Evolutionary conservation across 1,140 invertebrate genomes (phyloP).

Genomic region (Meloidogyne exigua): DNA sequence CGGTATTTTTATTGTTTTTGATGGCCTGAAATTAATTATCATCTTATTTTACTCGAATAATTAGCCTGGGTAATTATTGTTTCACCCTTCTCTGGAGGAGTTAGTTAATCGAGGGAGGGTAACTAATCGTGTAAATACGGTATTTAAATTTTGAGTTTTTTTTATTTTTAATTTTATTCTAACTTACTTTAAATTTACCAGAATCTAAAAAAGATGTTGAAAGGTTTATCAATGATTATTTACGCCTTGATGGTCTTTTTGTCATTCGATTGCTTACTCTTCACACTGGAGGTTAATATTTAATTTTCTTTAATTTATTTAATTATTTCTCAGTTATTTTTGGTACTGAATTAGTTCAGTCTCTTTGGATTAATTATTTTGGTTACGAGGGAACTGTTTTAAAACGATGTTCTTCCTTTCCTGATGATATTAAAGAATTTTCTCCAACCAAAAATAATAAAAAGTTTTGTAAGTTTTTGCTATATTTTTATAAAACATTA

Average conservation of each 20-base stretch:
- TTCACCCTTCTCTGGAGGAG: too few relatives aligned
- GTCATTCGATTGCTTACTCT: constrained; percentile 66
- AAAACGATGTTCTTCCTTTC: constrained; percentile 54
- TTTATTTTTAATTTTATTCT: too few relatives aligned
- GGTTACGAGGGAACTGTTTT: constrained; percentile 41
- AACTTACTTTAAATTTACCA: constrained; percentile 30
- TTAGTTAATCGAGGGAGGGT: too few relatives aligned
- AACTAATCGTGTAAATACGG: too few relatives aligned
- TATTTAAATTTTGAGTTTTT: too few relatives aligned
- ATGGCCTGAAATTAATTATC: too few relatives aligned
- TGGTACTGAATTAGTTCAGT: constrained; percentile 57
- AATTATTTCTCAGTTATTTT: constrained; percentile 49
- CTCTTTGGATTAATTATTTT: constrained; percentile 53
- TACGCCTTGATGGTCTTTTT: constrained; percentile 67
- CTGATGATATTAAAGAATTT: constrained; percentile 22
- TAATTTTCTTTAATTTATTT: not conserved
- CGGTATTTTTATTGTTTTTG: constrained; percentile 1
- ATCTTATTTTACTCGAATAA: too few relatives aligned
- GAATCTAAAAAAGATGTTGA: constrained; percentile 44
- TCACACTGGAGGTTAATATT: constrained; percentile 47
- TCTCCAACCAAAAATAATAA: not conserved
- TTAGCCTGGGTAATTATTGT: too few relatives aligned
- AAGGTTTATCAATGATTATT: constrained; percentile 65
- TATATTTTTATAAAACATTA: not conserved
- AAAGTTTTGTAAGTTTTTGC: not conserved